Evolutionary conservation across 2,888 invertebrate genomes (phyloP).

Genomic region (Tridacna crocea): DNA sequence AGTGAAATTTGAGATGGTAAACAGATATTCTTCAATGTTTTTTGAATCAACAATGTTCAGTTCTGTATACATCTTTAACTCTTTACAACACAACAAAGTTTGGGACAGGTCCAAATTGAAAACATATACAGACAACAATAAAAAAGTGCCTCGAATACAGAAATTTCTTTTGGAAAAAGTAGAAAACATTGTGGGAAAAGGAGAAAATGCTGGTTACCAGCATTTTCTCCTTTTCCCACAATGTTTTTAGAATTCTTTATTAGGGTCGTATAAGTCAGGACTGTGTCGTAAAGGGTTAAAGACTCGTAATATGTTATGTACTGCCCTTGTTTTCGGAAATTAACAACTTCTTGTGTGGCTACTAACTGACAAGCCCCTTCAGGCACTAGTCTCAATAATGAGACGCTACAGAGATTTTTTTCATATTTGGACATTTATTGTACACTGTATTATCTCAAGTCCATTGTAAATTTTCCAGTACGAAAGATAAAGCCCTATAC

Average conservation of each 20-base stretch:
- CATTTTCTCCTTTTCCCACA: not conserved
- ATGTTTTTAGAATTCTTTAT: not conserved
- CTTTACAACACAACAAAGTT: not conserved
- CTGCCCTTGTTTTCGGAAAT: no score
- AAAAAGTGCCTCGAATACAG: no score
- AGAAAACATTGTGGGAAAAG: slow-evolving; percentile 3
- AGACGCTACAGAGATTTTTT: no score
- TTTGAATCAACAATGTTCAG: not conserved
- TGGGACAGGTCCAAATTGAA: not conserved
- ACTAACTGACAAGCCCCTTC: no score
- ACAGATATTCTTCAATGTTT: not conserved
- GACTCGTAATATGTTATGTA: no score
- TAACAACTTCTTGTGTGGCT: no score
- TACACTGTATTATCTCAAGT: no score
- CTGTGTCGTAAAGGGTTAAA: not conserved
- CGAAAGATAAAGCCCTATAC: no score
- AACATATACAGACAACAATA: not conserved
- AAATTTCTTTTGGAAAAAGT: no score
- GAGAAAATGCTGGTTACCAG: not conserved
- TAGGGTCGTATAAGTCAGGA: not conserved
- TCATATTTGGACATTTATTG: no score
- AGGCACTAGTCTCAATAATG: no score
- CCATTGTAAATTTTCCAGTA: no score
- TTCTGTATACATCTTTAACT: not conserved
- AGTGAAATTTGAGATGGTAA: slow-evolving; percentile 58